Conservation (phyloP, 2,888 invertebrate species). For the Drosophila prolongata region DNA sequence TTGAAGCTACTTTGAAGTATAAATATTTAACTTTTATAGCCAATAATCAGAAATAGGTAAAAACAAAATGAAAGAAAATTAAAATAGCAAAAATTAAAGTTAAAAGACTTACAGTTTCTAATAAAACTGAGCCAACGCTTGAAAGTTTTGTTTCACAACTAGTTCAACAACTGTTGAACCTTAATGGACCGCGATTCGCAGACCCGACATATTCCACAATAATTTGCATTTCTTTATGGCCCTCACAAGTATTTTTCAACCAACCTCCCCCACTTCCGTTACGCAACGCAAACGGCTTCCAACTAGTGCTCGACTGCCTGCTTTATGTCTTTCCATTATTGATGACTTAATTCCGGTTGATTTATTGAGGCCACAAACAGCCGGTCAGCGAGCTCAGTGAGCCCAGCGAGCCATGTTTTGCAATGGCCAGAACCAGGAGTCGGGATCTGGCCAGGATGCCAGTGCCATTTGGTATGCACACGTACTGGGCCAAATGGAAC, state of each 20-base stretch:
- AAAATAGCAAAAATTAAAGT: not conserved
- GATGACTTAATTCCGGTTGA: conserved; percentile 82
- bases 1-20: too few species aligned
- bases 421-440: conserved; percentile 39
- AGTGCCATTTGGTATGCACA: conserved; percentile 68
- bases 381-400: conserved; percentile 48
- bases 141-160: not conserved
- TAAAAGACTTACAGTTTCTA: not conserved
- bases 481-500: conserved; percentile 43
- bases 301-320: conserved; percentile 54
- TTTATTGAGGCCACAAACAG: conserved; percentile 75
- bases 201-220: conserved; percentile 20
- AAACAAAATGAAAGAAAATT: too few species aligned
- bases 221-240: conserved; percentile 50
- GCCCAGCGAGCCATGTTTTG: conserved; percentile 39
- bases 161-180: conserved; percentile 19
- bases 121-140: too few species aligned
- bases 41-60: not conserved
- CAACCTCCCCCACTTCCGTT: conserved; percentile 7
- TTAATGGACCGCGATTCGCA: not conserved
- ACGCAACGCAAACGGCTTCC: conserved; percentile 29
- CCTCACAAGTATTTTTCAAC: conserved; percentile 32
- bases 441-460: conserved; percentile 37
- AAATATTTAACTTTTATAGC: not conserved
- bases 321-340: conserved; percentile 77